Evolutionary conservation across 2,797 vertebrate species (phyloP).

Genomic region (Scolopax bukidnonensis): DNA sequence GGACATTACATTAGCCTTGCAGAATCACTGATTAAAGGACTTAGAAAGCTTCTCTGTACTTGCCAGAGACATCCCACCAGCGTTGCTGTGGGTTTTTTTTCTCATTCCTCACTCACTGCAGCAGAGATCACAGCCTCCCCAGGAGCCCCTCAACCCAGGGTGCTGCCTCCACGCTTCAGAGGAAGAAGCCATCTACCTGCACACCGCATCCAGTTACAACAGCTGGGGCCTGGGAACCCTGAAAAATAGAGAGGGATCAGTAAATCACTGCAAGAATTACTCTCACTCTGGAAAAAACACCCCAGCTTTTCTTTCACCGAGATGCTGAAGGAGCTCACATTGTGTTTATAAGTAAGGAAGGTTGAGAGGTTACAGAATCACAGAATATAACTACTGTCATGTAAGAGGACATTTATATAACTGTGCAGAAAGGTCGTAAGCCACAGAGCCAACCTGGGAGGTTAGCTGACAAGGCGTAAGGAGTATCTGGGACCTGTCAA

Average conservation of each 20-base stretch:
- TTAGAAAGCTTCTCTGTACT: not conserved
- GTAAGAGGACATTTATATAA: not conserved
- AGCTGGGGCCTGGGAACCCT: not conserved
- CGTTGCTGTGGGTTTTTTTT: not conserved
- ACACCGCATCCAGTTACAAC: not conserved
- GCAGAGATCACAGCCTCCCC: not conserved
- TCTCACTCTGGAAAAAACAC: not conserved
- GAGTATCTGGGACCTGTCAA: rapidly evolving
- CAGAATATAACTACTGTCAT: not conserved
- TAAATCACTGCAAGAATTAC: not conserved
- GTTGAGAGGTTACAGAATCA: not conserved
- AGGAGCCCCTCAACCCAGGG: rapidly evolving
- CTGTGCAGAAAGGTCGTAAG: not conserved
- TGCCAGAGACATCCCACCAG: not conserved
- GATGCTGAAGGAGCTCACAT: not conserved
- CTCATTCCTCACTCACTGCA: not conserved
- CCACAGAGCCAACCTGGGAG: not conserved
- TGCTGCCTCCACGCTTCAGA: rapidly evolving
- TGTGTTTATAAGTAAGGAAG: not conserved
- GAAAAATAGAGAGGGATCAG: not conserved
- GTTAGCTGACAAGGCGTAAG: not conserved
- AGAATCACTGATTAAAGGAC: not conserved
- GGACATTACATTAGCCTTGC: not conserved
- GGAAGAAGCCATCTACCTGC: not conserved
- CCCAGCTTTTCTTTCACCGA: not conserved